Evolutionary conservation across 2,797 vertebrate genomes (phyloP).

Genomic region (Heteromormyrus szaboi): DNA sequence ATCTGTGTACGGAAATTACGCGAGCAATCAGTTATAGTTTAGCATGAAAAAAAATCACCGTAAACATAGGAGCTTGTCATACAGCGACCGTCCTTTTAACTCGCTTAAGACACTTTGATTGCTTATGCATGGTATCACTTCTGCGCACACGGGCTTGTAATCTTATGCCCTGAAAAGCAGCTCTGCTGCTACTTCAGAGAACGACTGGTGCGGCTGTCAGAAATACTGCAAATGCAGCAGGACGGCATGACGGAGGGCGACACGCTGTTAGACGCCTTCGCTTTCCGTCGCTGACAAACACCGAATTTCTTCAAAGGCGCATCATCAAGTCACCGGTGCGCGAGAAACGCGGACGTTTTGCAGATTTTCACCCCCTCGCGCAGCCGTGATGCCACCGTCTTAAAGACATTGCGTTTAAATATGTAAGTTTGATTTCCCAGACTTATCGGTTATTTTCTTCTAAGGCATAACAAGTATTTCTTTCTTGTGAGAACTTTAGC

Average conservation of each 20-base stretch:
- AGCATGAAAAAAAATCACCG: background rate
- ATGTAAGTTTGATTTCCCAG: background rate
- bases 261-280: constrained; percentile 36
- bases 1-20: background rate
- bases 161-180: constrained; percentile 28
- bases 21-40: background rate
- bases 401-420: background rate
- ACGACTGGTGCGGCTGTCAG: constrained; percentile 62
- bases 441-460: background rate
- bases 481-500: constrained; percentile 8
- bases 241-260: constrained; percentile 43
- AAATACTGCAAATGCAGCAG: constrained; percentile 62
- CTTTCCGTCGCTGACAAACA: constrained; percentile 21
- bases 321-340: background rate
- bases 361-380: background rate
- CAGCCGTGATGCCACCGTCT: background rate
- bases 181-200: constrained; percentile 45
- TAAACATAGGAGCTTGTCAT: background rate
- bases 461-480: background rate
- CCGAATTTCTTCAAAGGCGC: background rate
- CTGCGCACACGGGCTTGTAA: constrained; percentile 45
- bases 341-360: background rate
- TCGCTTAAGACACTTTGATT: constrained; percentile 4
- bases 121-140: background rate
- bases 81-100: background rate